Percentiles rank a stretch among this genome's conserved stretches.
Evolutionary conservation across 2,888 invertebrate species (phyloP).

Genomic region (Sesamia inferens): DNA sequence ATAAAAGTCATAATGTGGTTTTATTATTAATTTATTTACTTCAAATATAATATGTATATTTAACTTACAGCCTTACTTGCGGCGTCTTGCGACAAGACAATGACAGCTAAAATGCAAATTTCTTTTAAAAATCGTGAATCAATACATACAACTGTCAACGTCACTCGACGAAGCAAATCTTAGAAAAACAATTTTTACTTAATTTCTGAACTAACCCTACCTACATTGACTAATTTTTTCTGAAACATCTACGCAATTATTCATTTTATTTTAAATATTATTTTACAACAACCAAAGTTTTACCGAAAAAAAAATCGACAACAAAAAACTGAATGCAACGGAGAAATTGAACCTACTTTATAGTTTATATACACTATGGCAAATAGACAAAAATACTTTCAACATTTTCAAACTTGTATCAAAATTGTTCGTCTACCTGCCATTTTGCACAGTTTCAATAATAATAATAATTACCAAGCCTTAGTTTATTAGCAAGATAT

Average conservation of each 20-base stretch:
- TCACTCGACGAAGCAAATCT: slow-evolving; percentile 75
- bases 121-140: slow-evolving; percentile 62
- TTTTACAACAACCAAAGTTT: slow-evolving; percentile 84
- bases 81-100: slow-evolving; percentile 61
- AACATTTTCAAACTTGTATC: slow-evolving; percentile 31
- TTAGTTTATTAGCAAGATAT: slow-evolving; percentile 77
- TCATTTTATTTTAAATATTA: slow-evolving; percentile 67
- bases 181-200: slow-evolving; percentile 76
- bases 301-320: slow-evolving; percentile 64
- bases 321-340: slow-evolving; percentile 63
- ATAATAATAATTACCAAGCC: slow-evolving; percentile 74
- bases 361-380: slow-evolving; percentile 34
- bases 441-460: slow-evolving; percentile 56
- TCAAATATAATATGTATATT: slow-evolving; percentile 89
- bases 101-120: slow-evolving; percentile 63
- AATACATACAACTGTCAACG: slow-evolving; percentile 65
- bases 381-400: slow-evolving; percentile 27
- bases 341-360: slow-evolving; percentile 51
- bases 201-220: slow-evolving; percentile 66
- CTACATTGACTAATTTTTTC: slow-evolving; percentile 68
- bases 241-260: slow-evolving; percentile 66
- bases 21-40: slow-evolving; percentile 90
- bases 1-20: slow-evolving; percentile 73
- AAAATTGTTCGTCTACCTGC: slow-evolving; percentile 37
- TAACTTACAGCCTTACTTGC: slow-evolving; percentile 87